Percentiles rank a stretch among this genome's conserved stretches.
phyloP scores from a whole-genome alignment of 2,113 vertebrate genomes.

The Cyrtonyx montezumae region DNA sequence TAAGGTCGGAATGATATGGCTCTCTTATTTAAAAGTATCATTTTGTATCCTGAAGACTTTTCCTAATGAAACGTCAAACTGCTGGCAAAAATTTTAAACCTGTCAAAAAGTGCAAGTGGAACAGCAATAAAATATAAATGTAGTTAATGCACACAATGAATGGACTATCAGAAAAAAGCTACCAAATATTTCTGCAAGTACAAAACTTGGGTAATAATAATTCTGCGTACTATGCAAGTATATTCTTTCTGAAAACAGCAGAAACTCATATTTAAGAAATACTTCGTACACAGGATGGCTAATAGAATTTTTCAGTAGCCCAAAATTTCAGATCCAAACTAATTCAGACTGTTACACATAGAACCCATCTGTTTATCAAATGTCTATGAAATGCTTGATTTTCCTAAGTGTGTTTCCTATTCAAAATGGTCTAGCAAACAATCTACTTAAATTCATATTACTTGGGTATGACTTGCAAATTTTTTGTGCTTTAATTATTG shows the following conservation, averaged over 20 bases:
- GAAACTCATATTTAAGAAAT: not conserved
- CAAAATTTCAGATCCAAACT: not conserved
- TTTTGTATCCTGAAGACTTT: slow-evolving; percentile 31
- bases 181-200: not conserved
- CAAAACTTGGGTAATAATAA: not conserved
- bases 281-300: not conserved
- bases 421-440: not conserved
- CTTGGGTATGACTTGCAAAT: not conserved
- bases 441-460: not conserved
- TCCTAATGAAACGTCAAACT: slow-evolving; percentile 58
- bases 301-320: not conserved
- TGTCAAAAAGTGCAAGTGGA: slow-evolving; percentile 41
- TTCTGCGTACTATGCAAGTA: not conserved
- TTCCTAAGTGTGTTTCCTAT: not conserved
- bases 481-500: not conserved
- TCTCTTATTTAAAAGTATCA: slow-evolving; percentile 59
- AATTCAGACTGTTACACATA: not conserved
- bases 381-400: not conserved
- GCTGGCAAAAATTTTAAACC: slow-evolving; percentile 42
- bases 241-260: not conserved
- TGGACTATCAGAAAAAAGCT: not conserved
- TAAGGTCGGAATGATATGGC: slow-evolving; percentile 27
- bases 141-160: not conserved
- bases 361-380: not conserved
- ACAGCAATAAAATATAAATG: slow-evolving; percentile 26